Percentiles rank a stretch among this genome's conserved stretches.
Evolutionary conservation across 2,113 vertebrate species (phyloP).

Genomic region (Willisornis vidua): DNA sequence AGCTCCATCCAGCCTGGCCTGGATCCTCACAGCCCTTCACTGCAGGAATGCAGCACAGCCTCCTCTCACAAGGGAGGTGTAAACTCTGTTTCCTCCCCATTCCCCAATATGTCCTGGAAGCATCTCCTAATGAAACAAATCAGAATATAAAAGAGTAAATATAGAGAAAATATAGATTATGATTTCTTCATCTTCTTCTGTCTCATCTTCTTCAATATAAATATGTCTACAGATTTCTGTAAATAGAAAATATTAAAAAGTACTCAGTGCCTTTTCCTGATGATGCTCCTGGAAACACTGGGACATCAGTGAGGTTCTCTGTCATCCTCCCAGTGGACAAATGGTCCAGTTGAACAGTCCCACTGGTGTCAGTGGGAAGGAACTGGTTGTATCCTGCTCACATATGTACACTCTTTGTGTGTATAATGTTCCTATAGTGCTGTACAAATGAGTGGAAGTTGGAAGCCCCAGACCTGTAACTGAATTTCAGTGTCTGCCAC

Average conservation of each 20-base stretch:
- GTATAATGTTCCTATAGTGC: accelerated
- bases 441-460: neutral
- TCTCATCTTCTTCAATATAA: no score
- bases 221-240: no score
- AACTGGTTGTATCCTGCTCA: neutral
- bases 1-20: neutral
- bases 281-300: neutral
- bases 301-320: neutral
- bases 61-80: neutral
- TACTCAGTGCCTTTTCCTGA: neutral
- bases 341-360: neutral
- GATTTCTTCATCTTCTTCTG: no score
- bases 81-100: neutral
- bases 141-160: neutral
- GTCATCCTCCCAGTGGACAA: neutral
- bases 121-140: neutral
- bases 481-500: neutral
- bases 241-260: neutral
- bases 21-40: neutral
- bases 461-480: neutral
- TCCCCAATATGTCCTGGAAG: neutral
- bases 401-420: neutral
- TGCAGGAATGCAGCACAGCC: neutral
- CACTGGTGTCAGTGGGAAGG: neutral
- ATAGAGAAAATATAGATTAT: no score